phyloP scores from a whole-genome alignment of 1,140 invertebrate genomes.

The Papilio aristodemus region DNA sequence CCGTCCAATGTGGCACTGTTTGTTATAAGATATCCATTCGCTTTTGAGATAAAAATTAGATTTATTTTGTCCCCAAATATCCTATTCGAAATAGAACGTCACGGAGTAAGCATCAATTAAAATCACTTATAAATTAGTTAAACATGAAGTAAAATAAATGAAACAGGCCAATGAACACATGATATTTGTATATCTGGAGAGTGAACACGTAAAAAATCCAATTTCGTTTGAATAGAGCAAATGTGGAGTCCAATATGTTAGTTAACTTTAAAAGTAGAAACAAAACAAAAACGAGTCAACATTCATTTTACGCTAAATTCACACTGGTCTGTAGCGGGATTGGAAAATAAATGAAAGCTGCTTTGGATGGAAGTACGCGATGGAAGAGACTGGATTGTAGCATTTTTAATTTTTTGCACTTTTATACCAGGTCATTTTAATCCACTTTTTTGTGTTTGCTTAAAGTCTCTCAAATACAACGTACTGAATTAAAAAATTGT shows the following conservation, averaged over 20 bases:
- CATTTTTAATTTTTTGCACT: slow-evolving; percentile 10
- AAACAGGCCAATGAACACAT: neutral
- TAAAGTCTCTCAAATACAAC: neutral
- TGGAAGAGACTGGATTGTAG: neutral
- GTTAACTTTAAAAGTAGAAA: slow-evolving; percentile 18
- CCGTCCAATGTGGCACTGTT: too few relatives aligned
- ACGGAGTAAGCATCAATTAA: too few relatives aligned
- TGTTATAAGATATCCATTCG: too few relatives aligned
- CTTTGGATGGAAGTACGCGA: slow-evolving; percentile 1
- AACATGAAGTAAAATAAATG: too few relatives aligned
- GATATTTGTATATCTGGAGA: neutral
- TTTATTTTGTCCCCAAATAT: too few relatives aligned
- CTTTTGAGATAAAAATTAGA: too few relatives aligned
- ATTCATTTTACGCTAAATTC: slow-evolving; percentile 22
- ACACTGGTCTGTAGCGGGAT: slow-evolving; percentile 3
- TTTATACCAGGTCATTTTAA: slow-evolving; percentile 12
- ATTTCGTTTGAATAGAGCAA: slow-evolving; percentile 18
- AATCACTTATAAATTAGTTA: too few relatives aligned
- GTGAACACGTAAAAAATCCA: slow-evolving; percentile 3
- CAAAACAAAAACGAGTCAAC: slow-evolving; percentile 16
- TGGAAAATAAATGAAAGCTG: slow-evolving; percentile 21
- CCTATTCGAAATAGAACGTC: too few relatives aligned
- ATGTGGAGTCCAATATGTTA: slow-evolving; percentile 21
- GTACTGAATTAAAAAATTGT: neutral
- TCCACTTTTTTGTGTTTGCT: slow-evolving; percentile 6